phyloP scores from a whole-genome alignment of 2,797 vertebrate genomes.

The Sebastes kiyomatsui region DNA sequence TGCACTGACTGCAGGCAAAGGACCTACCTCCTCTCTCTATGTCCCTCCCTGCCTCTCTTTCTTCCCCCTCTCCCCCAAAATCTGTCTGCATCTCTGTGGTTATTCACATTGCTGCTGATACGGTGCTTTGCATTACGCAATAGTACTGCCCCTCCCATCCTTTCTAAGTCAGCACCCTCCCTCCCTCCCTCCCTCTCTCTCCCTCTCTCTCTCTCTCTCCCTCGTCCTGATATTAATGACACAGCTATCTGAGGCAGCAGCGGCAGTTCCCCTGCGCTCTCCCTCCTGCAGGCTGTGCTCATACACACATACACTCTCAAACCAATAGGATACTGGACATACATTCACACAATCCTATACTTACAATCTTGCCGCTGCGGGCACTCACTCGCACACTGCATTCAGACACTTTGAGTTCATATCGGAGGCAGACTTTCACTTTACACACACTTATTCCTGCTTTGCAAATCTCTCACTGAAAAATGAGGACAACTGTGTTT shows the following conservation, averaged over 20 bases:
- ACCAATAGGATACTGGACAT: slow-evolving; percentile 53
- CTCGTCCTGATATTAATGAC: slow-evolving; percentile 85
- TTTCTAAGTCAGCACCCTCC: slow-evolving; percentile 56
- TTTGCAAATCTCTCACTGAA: slow-evolving; percentile 35
- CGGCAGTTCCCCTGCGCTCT: slow-evolving; percentile 79
- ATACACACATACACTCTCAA: slow-evolving; percentile 43
- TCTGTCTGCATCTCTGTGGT: slow-evolving; percentile 43
- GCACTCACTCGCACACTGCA: neutral
- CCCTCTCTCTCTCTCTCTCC: slow-evolving; percentile 52
- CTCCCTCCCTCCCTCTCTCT: slow-evolving; percentile 16
- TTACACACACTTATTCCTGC: slow-evolving; percentile 26
- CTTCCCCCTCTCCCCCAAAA: slow-evolving; percentile 24
- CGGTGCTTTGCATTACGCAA: slow-evolving; percentile 77
- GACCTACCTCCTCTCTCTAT: slow-evolving; percentile 11
- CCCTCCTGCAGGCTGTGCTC: slow-evolving; percentile 75
- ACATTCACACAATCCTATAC: slow-evolving; percentile 31
- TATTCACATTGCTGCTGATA: slow-evolving; percentile 63
- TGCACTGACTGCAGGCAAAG: slow-evolving; percentile 38
- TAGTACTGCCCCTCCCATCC: slow-evolving; percentile 76
- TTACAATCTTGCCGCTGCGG: slow-evolving; percentile 24
- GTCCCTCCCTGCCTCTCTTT: neutral
- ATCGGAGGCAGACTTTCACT: slow-evolving; percentile 30
- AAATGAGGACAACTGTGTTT: slow-evolving; percentile 84
- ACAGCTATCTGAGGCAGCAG: slow-evolving; percentile 84
- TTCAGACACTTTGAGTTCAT: slow-evolving; percentile 28